Evolutionary conservation across 2,888 invertebrate genomes (phyloP).

Genomic region (Dioctria rufipes): DNA sequence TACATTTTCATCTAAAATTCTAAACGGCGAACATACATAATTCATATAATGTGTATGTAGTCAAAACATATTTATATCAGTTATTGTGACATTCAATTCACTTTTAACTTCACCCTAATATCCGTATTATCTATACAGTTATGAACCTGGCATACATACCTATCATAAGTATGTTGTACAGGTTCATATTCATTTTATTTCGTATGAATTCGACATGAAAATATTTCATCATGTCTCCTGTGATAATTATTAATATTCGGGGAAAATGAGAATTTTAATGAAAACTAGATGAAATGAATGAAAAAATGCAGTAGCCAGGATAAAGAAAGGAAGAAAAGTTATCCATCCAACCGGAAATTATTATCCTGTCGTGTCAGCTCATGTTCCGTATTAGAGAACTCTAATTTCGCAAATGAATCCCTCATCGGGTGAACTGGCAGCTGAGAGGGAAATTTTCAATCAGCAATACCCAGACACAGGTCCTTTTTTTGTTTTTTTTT

Average conservation of each 20-base stretch:
- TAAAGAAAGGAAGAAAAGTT: constrained; percentile 23
- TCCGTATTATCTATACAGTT: no score
- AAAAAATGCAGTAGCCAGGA: not conserved
- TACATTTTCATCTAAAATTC: no score
- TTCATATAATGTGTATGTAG: no score
- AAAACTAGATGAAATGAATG: constrained; percentile 27
- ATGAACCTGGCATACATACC: no score
- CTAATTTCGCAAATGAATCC: constrained; percentile 49
- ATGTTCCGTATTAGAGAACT: constrained; percentile 39
- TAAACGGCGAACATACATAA: no score
- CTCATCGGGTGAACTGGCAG: constrained; percentile 24
- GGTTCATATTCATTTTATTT: no score
- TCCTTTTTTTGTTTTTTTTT: not conserved
- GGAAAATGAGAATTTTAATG: constrained; percentile 41
- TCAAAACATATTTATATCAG: no score
- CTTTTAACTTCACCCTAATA: no score
- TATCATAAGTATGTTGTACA: no score
- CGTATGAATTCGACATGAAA: not conserved
- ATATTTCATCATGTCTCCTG: not conserved
- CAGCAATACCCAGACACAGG: constrained; percentile 22
- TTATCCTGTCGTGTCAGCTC: constrained; percentile 49
- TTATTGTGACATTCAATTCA: no score
- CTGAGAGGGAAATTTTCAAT: constrained; percentile 37
- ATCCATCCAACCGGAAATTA: constrained; percentile 40
- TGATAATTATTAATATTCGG: constrained; percentile 45